Evolutionary conservation across 2,888 invertebrate genomes (phyloP).

Genomic region (Euplexia lucipara): DNA sequence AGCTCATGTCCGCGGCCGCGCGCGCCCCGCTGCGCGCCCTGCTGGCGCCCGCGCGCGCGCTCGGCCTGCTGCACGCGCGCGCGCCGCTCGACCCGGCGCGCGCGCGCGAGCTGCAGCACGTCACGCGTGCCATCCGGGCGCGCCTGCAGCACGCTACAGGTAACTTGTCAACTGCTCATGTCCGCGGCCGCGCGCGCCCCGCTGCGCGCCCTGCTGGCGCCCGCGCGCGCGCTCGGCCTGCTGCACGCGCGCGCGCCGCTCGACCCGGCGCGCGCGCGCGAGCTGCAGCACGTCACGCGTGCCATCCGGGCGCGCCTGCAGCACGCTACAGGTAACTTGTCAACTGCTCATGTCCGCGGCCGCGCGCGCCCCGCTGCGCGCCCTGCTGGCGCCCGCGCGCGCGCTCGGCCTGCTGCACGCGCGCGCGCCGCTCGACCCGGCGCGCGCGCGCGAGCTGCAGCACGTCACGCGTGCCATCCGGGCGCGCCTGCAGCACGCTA

Average conservation of each 20-base stretch:
- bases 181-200: slow-evolving; percentile 64
- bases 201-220: slow-evolving; percentile 72
- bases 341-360: slow-evolving; percentile 62
- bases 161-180: slow-evolving; percentile 51
- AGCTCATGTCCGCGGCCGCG: slow-evolving; percentile 65
- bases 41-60: slow-evolving; percentile 78
- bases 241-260: slow-evolving; percentile 69
- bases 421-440: slow-evolving; percentile 66
- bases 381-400: slow-evolving; percentile 77
- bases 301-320: slow-evolving; percentile 26
- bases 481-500: slow-evolving; percentile 35
- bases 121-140: slow-evolving; percentile 16
- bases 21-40: slow-evolving; percentile 69
- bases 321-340: slow-evolving; percentile 29
- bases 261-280: slow-evolving; percentile 56
- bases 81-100: slow-evolving; percentile 64
- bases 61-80: slow-evolving; percentile 71
- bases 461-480: slow-evolving; percentile 20
- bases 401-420: slow-evolving; percentile 74
- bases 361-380: slow-evolving; percentile 64
- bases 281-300: slow-evolving; percentile 24
- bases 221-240: slow-evolving; percentile 76
- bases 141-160: slow-evolving; percentile 42
- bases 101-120: slow-evolving; percentile 31
- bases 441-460: slow-evolving; percentile 45